phyloP scores from a whole-genome alignment of 2,797 vertebrate species.

The Melanotaenia boesemani region DNA sequence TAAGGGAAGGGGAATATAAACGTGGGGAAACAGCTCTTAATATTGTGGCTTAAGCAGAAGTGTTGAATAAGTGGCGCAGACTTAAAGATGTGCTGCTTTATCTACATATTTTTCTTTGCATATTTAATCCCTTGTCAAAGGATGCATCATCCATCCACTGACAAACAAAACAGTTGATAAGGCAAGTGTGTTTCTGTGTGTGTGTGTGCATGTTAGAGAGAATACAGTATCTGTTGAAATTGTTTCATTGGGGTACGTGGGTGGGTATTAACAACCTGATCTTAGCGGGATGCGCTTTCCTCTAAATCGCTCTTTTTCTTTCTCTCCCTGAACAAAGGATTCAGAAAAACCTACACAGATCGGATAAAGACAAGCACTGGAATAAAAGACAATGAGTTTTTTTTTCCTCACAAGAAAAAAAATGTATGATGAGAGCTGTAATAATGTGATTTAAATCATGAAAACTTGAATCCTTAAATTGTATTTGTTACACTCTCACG shows the following conservation, averaged over 20 bases:
- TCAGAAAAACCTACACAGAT: constrained; percentile 85
- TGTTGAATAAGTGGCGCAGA: constrained; percentile 53
- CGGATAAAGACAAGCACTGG: constrained; percentile 83
- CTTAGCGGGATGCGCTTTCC: constrained; percentile 82
- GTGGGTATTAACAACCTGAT: constrained; percentile 88
- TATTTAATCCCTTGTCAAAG: constrained; percentile 80
- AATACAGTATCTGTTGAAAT: constrained; percentile 80
- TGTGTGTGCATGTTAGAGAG: constrained; percentile 47
- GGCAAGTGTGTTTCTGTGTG: constrained; percentile 39
- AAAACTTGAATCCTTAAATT: constrained; percentile 72
- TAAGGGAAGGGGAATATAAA: constrained; percentile 16
- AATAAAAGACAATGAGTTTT: constrained; percentile 70
- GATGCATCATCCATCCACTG: constrained; percentile 68
- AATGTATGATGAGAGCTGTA: constrained; percentile 65
- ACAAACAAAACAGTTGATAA: constrained; percentile 75
- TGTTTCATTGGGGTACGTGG: constrained; percentile 83
- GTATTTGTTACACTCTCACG: constrained; percentile 63
- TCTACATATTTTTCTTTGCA: constrained; percentile 71
- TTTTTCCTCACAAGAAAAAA: constrained; percentile 42
- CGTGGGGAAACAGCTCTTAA: constrained; percentile 23
- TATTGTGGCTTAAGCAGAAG: constrained; percentile 51
- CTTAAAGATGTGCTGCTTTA: constrained; percentile 65
- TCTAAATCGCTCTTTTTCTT: constrained; percentile 75
- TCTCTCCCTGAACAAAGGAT: constrained; percentile 78
- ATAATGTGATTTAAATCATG: constrained; percentile 72